phyloP scores from a whole-genome alignment of 30 jellyfish, hydroid and myxozoan genomes.

The Cassiopea andromeda region DNA sequence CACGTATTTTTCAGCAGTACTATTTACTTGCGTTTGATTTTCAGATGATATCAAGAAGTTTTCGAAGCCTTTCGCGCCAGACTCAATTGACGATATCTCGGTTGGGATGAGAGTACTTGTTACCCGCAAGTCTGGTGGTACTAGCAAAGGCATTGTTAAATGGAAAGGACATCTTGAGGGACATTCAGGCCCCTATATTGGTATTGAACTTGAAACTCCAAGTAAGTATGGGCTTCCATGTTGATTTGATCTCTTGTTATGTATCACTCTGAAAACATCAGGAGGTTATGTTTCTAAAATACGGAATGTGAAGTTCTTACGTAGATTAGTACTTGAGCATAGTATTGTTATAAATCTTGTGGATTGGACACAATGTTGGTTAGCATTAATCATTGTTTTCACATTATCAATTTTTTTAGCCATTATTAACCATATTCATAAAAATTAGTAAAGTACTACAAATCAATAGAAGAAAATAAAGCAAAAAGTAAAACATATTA shows the following conservation, averaged over 20 bases:
- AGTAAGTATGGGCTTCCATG: constrained; percentile 1
- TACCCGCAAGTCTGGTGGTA: constrained; percentile 55
- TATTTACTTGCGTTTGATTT: background rate
- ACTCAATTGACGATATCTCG: constrained; percentile 27
- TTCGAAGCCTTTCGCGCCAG: constrained; percentile 50
- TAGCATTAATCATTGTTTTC: no score
- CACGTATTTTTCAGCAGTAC: no score
- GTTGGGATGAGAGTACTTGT: constrained; percentile 68
- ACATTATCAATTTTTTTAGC: no score
- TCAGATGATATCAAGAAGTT: constrained; percentile 4
- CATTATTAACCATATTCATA: no score
- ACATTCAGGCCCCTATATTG: constrained; percentile 47
- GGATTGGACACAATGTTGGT: no score
- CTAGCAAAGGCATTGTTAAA: constrained; percentile 63
- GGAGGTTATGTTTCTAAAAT: no score
- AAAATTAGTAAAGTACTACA: no score
- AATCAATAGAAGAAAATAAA: no score
- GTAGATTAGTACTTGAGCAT: no score
- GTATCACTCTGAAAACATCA: constrained; percentile 1
- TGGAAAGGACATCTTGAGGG: constrained; percentile 72
- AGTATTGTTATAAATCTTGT: no score
- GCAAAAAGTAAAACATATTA: no score
- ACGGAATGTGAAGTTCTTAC: no score
- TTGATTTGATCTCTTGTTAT: background rate
- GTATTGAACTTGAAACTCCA: constrained; percentile 67